phyloP scores from a whole-genome alignment of 1,140 invertebrate species.

The Zaprionus vittiger region DNA sequence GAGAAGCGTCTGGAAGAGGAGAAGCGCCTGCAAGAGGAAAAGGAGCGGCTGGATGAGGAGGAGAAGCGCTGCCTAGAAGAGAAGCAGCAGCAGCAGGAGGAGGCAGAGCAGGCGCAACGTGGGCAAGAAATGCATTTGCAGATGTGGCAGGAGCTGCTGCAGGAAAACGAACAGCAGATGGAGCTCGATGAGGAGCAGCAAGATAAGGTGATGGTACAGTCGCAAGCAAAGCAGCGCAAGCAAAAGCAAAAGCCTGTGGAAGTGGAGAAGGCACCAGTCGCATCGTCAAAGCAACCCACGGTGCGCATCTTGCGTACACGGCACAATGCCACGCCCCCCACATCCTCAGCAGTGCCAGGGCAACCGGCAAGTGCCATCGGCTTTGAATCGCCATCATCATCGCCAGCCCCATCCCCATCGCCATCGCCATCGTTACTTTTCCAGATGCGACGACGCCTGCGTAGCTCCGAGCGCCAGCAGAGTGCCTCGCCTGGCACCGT shows the following conservation, averaged over 20 bases:
- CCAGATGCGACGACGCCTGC: not conserved
- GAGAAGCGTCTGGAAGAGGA: not conserved
- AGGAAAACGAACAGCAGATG: not conserved
- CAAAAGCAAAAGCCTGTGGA: not conserved
- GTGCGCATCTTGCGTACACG: not conserved
- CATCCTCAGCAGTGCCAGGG: not conserved
- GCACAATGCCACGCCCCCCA: not conserved
- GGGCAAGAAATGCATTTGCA: no score
- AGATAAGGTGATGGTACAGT: not conserved
- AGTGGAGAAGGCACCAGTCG: no score
- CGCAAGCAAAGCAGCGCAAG: not conserved
- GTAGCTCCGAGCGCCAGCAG: conserved; percentile 2
- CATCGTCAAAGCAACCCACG: not conserved
- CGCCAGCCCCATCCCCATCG: not conserved
- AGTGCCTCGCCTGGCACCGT: not conserved
- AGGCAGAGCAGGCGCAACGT: not conserved
- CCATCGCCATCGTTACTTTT: not conserved
- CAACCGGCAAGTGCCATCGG: not conserved
- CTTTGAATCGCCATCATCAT: not conserved
- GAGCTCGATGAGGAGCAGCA: not conserved
- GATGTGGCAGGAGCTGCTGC: not conserved
- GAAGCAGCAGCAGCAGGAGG: not conserved
- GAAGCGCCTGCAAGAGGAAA: no score
- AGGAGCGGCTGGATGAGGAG: not conserved
- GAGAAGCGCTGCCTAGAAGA: not conserved